Percentiles rank a stretch among this genome's conserved stretches.
Conservation (phyloP, 2,888 invertebrate genomes). For the Volucella zonaria region DNA sequence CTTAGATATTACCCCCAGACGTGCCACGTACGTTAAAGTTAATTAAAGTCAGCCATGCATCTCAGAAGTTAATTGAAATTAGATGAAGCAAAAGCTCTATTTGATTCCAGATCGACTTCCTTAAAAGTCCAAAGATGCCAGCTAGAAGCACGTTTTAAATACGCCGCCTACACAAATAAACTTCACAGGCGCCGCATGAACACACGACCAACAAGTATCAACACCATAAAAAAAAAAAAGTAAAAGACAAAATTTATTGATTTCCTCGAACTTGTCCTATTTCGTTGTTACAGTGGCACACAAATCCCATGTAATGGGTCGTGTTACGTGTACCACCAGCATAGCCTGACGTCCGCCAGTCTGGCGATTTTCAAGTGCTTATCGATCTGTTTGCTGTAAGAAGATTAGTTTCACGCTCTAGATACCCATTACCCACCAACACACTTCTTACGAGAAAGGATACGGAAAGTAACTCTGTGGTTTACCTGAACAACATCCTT, state of each 20-base stretch:
- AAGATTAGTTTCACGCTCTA: neutral
- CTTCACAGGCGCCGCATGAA: constrained; percentile 39
- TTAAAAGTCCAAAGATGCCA: constrained; percentile 19
- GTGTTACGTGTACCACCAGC: neutral
- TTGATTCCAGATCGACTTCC: constrained; percentile 35
- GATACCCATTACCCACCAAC: neutral
- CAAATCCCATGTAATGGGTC: constrained; percentile 9
- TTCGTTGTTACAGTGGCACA: constrained; percentile 29
- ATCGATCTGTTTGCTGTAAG: constrained; percentile 57
- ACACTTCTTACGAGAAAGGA: constrained; percentile 1
- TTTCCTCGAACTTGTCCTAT: constrained; percentile 39
- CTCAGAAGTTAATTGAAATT: constrained; percentile 15
- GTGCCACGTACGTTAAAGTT: constrained; percentile 19
- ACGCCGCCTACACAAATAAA: constrained; percentile 24
- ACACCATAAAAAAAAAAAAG: neutral
- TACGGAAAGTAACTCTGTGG: constrained; percentile 18
- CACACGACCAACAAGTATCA: constrained; percentile 26
- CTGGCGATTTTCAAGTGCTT: constrained; percentile 58
- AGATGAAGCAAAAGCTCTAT: constrained; percentile 24
- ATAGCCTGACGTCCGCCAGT: constrained; percentile 54
- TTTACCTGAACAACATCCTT: constrained; percentile 3
- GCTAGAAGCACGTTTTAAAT: constrained; percentile 9
- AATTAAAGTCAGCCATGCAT: constrained; percentile 27
- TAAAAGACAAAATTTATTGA: constrained; percentile 20
- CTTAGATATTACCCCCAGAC: constrained; percentile 2